Evolutionary conservation across 2,888 invertebrate genomes (phyloP), one percentile per base, ranked within the genome.

Genomic region (Anagyrus pseudococci): DNA sequence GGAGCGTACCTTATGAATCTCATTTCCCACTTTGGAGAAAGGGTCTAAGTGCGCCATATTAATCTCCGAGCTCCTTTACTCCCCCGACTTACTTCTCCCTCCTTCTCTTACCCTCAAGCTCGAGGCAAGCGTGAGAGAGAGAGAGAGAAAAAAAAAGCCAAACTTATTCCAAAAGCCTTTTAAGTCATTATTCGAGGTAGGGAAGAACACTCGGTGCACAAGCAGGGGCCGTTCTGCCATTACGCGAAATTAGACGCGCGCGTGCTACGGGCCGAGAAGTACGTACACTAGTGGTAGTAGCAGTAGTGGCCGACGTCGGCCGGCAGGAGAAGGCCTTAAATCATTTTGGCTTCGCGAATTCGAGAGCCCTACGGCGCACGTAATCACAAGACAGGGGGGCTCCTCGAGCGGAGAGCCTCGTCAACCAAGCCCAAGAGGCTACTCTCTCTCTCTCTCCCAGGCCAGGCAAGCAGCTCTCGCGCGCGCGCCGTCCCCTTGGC

Each of bases 191-290:
- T 20, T 23, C 33, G 33, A 8, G 4, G 8, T 13, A n/a, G 23
- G 10, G 13, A 22, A 20, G 23, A 40, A 52, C 49, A 23, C n/a
- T 49, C 29, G 23, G 7, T 33, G 17, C 22, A 22, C 40, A n/a
- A n/a, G n/a, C n/a, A n/a, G n/a, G n/a, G 25, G 22, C 8, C n/a
- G 19, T 22, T 19, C 23, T 40, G 44, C 58, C 41, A 59, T 59
- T 53, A 59, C 59, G 53, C 37, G 41, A 54, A 54, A 60, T 60
- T 60, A 60, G 49, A 17, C 49, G 6, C 17, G 49, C n/a, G 29
- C 17, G 46, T 15, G 10, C 23, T 19, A n/a, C n/a, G n/a, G n/a
- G n/a, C n/a, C n/a, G n/a, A n/a, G n/a, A n/a, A n/a, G n/a, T n/a
- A n/a, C n/a, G n/a, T n/a, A n/a, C n/a, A n/a, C n/a, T n/a, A n/a